Evolutionary conservation across 92 coral and sea anemone species (phyloP).

Genomic region (Pocillopora meandrina): DNA sequence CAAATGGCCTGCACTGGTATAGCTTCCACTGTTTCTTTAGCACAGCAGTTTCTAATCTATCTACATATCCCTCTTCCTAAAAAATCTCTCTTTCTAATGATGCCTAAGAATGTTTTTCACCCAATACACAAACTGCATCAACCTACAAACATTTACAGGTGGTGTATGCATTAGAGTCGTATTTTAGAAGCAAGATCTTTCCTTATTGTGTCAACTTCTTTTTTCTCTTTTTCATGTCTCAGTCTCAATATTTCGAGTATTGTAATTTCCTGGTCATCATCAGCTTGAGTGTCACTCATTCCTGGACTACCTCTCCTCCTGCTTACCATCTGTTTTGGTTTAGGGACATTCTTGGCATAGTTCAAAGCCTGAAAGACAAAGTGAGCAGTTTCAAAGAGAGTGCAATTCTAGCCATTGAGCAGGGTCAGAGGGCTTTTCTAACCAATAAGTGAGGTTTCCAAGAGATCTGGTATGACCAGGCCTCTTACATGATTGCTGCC

Average conservation of each 20-base stretch:
- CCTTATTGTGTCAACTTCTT: constrained; percentile 80
- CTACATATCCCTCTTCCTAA: too few relatives aligned
- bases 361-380: constrained; percentile 70
- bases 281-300: constrained; percentile 9
- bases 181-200: constrained; percentile 79
- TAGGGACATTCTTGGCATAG: constrained; percentile 92
- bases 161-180: constrained; percentile 34
- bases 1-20: too few relatives aligned
- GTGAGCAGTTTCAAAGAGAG: neutral
- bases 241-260: constrained; percentile 76
- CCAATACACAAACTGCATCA: too few relatives aligned
- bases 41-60: too few relatives aligned
- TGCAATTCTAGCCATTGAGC: neutral
- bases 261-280: constrained; percentile 59
- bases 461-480: too few relatives aligned
- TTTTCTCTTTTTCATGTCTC: constrained; percentile 92
- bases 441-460: too few relatives aligned
- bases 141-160: too few relatives aligned
- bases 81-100: too few relatives aligned
- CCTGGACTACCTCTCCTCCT: constrained; percentile 18
- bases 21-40: too few relatives aligned
- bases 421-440: too few relatives aligned
- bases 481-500: too few relatives aligned
- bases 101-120: too few relatives aligned
- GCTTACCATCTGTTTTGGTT: constrained; percentile 51